Evolutionary conservation across 2,888 invertebrate species (phyloP).

Genomic region (Priocnemis perturbator): DNA sequence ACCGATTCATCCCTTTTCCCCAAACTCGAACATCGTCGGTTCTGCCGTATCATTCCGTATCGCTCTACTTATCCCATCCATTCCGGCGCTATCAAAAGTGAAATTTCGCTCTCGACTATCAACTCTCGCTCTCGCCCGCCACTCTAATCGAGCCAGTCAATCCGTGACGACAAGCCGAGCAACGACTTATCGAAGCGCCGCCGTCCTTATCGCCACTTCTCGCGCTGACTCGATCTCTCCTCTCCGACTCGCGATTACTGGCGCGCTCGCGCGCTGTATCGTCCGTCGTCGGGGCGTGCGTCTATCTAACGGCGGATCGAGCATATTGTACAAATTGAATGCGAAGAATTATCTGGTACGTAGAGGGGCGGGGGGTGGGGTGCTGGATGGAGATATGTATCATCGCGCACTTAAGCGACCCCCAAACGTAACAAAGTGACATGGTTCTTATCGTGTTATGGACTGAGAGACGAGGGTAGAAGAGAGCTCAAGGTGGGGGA

Average conservation of each 20-base stretch:
- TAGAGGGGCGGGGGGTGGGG: conserved; percentile 15
- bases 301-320: conserved; percentile 32
- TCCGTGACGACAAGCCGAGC: too few species aligned
- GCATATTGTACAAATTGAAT: conserved; percentile 67
- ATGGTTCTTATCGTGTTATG: conserved; percentile 73
- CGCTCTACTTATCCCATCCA: too few species aligned
- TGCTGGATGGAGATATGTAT: conserved; percentile 50
- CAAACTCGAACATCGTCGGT: too few species aligned
- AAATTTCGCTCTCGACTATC: too few species aligned
- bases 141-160: too few species aligned
- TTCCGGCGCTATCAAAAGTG: too few species aligned
- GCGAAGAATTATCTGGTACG: conserved; percentile 62
- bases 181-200: too few species aligned
- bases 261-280: neutral
- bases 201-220: too few species aligned
- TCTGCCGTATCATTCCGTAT: too few species aligned
- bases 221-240: too few species aligned
- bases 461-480: conserved; percentile 35
- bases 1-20: too few species aligned
- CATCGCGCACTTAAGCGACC: conserved; percentile 69
- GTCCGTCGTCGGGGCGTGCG: conserved; percentile 19
- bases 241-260: conserved; percentile 19
- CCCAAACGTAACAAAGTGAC: conserved; percentile 71
- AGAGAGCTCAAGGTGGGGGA: conserved; percentile 14
- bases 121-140: too few species aligned